These are phyloP conservation scores for Cheilosia grossa DNA, from an alignment of 2,888 invertebrate species.

Conservation along the genomic window DNA sequence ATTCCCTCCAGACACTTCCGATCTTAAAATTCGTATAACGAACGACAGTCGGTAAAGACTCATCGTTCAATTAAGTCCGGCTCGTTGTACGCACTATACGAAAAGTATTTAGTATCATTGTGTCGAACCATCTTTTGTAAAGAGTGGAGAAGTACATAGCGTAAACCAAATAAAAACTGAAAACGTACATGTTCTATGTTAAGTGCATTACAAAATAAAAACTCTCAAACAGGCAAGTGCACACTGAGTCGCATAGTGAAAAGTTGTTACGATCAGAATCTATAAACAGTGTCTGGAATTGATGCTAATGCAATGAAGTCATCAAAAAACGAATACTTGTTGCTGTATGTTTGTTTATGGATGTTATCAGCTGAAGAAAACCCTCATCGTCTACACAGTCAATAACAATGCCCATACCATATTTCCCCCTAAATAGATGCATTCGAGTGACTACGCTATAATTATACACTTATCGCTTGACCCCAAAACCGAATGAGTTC, in stretches of 20 bases:
- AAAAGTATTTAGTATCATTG: slow-evolving; percentile 14
- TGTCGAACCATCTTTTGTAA: slow-evolving; percentile 23
- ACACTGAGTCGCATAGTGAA: background rate
- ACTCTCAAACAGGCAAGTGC: slow-evolving; percentile 7
- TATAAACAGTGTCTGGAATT: slow-evolving; percentile 25
- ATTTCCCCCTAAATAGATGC: slow-evolving; percentile 12
- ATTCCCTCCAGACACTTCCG: slow-evolving; percentile 47
- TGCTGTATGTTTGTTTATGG: slow-evolving; percentile 17
- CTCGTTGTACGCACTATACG: slow-evolving; percentile 13
- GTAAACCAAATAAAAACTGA: slow-evolving; percentile 24
- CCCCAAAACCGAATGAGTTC: slow-evolving; percentile 58
- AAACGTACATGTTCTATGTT: slow-evolving; percentile 15
- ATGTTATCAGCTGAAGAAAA: slow-evolving; percentile 46
- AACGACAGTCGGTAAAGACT: slow-evolving; percentile 19
- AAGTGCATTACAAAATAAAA: slow-evolving; percentile 42
- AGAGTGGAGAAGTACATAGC: background rate
- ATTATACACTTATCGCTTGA: slow-evolving; percentile 52
- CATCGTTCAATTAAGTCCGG: slow-evolving; percentile 34
- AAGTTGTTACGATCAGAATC: slow-evolving; percentile 15
- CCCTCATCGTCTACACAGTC: slow-evolving; percentile 34
- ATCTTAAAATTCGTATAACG: slow-evolving; percentile 45
- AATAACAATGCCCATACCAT: slow-evolving; percentile 42
- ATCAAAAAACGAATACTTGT: slow-evolving; percentile 36
- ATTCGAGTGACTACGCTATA: background rate
- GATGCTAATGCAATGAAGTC: slow-evolving; percentile 40